Evolutionary conservation across 2,888 invertebrate species (phyloP).

Genomic region (Nephrotoma appendiculata): DNA sequence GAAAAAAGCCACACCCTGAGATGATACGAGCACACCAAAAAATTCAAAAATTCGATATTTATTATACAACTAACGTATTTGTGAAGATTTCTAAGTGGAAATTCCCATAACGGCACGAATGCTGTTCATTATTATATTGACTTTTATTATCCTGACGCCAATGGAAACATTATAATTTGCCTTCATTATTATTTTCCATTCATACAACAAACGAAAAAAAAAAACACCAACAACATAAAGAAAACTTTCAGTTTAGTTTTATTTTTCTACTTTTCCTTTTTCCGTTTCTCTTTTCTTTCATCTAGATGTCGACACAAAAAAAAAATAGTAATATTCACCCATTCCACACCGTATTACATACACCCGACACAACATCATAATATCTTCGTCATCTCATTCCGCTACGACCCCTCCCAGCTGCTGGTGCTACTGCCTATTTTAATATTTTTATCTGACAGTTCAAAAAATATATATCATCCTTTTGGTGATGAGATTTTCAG

Average conservation of each 20-base stretch:
- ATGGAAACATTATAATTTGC: not conserved
- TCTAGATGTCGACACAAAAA: not conserved
- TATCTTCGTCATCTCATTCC: not conserved
- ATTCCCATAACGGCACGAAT: not conserved
- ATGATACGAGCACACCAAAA: not conserved
- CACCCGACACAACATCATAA: not conserved
- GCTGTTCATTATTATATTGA: not conserved
- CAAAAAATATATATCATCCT: not conserved
- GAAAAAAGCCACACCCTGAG: not conserved
- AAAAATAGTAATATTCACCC: not conserved
- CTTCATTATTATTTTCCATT: not conserved
- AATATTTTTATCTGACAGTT: not conserved
- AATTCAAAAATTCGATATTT: not conserved
- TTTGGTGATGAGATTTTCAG: not conserved
- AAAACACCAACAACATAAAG: not conserved
- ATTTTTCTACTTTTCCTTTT: not conserved
- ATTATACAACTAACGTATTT: not conserved
- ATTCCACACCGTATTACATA: not conserved
- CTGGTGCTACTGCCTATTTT: not conserved
- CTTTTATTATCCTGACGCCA: not conserved
- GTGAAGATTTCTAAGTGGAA: not conserved
- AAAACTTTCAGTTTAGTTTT: not conserved
- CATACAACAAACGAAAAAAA: not conserved
- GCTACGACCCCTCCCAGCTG: not conserved
- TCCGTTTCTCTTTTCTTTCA: not conserved